A percentile compares a stretch with the other conserved stretches of the same genome.
Evolutionary conservation across 2,888 invertebrate genomes (phyloP).

Genomic region (Heliconius aoede): DNA sequence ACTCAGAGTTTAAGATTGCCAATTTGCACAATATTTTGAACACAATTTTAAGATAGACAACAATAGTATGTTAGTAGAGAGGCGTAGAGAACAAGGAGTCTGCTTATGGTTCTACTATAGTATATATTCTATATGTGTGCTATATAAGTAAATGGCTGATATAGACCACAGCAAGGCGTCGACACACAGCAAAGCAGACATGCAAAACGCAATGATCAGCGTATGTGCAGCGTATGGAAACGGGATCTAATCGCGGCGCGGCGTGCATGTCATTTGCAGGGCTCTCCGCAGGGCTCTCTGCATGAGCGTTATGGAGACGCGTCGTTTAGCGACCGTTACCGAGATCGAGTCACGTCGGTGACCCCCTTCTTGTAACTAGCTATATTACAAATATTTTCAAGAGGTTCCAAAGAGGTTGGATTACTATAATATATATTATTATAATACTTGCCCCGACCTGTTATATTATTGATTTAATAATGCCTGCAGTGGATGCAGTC

Average conservation of each 20-base stretch:
- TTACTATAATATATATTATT: too few relatives aligned
- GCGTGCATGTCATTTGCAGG: slow-evolving; percentile 40
- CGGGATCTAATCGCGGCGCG: slow-evolving; percentile 34
- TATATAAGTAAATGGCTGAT: too few relatives aligned
- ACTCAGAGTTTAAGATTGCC: neutral
- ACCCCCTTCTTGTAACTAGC: neutral
- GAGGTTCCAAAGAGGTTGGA: too few relatives aligned
- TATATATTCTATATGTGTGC: too few relatives aligned
- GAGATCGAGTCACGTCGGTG: slow-evolving; percentile 28
- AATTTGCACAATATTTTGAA: neutral
- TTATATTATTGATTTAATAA: too few relatives aligned
- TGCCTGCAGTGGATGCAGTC: slow-evolving; percentile 14
- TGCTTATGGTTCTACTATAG: too few relatives aligned
- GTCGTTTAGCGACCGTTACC: slow-evolving; percentile 22
- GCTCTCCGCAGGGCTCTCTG: slow-evolving; percentile 13
- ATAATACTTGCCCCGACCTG: too few relatives aligned
- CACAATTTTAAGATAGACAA: too few relatives aligned
- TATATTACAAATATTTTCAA: neutral
- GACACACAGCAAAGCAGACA: too few relatives aligned
- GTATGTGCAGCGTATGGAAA: slow-evolving; percentile 31
- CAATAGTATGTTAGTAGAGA: too few relatives aligned
- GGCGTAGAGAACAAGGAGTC: too few relatives aligned
- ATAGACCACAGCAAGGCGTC: too few relatives aligned
- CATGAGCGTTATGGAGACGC: slow-evolving; percentile 29
- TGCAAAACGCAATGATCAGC: slow-evolving; percentile 15